A percentile compares a stretch with the other conserved stretches of the same genome.
Evolutionary conservation across 2,113 vertebrate species (phyloP).

Genomic region (Bostrychus sinensis): DNA sequence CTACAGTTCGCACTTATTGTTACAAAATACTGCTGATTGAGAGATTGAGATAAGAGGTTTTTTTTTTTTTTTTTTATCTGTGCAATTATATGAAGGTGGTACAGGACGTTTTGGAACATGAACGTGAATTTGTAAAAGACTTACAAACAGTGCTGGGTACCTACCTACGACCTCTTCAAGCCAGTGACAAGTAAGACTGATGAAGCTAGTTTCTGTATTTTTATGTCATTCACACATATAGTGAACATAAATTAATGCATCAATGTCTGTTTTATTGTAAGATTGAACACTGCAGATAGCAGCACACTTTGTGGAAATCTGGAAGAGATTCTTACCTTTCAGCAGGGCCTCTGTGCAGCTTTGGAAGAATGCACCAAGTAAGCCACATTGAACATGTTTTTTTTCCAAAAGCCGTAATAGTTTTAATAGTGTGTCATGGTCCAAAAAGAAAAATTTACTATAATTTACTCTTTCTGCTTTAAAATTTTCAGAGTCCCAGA

Average conservation of each 20-base stretch:
- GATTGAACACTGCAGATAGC: constrained; percentile 85
- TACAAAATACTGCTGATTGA: neutral
- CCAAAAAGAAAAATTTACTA: too few species aligned
- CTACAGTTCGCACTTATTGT: neutral
- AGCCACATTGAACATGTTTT: constrained; percentile 52
- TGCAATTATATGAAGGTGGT: constrained; percentile 86
- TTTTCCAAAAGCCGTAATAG: neutral
- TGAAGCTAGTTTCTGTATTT: neutral
- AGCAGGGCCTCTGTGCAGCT: constrained; percentile 89
- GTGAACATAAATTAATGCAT: neutral
- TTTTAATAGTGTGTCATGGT: neutral
- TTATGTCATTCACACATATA: neutral
- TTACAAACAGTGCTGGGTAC: constrained; percentile 89
- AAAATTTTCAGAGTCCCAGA: constrained; percentile 83
- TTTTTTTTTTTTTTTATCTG: neutral
- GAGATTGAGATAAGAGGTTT: too few species aligned
- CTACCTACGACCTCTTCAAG: constrained; percentile 92
- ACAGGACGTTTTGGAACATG: constrained; percentile 96
- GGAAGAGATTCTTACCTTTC: constrained; percentile 93
- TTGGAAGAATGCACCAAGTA: constrained; percentile 96
- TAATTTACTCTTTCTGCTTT: neutral
- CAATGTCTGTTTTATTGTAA: constrained; percentile 42
- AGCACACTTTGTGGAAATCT: constrained; percentile 89
- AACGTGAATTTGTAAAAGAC: constrained; percentile 95
- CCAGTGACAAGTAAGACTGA: constrained; percentile 92